Conservation (phyloP, 1,140 invertebrate species). For the Panagrolaimus sp. region DNA sequence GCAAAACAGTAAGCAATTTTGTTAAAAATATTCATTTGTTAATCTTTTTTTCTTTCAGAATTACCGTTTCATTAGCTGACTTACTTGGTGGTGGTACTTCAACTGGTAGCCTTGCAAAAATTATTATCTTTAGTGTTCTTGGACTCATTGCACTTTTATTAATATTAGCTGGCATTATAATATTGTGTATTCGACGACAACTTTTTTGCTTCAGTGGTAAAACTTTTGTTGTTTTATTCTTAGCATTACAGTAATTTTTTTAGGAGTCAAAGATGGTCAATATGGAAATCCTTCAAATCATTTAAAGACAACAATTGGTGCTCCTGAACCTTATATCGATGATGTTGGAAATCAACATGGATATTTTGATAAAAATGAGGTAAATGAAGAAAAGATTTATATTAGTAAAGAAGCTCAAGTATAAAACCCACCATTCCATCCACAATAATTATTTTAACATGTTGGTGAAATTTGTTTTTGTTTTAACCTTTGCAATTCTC, state of each 20-base stretch:
- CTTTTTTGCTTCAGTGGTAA: slow-evolving; percentile 50
- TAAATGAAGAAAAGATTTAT: slow-evolving; percentile 4
- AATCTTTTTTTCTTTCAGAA: too few relatives aligned
- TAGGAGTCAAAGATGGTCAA: neutral
- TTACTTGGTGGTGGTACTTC: slow-evolving; percentile 43
- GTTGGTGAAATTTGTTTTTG: neutral
- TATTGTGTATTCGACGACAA: slow-evolving; percentile 45
- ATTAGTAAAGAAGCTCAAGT: slow-evolving; percentile 11
- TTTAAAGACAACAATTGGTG: neutral
- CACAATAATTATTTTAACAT: neutral
- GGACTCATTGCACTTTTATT: slow-evolving; percentile 34
- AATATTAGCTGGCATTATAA: slow-evolving; percentile 27
- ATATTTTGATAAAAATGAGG: neutral
- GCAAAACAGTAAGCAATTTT: slow-evolving; percentile 52
- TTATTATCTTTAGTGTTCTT: slow-evolving; percentile 39
- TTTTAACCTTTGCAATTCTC: neutral
- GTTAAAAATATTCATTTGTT: too few relatives aligned
- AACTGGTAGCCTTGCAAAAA: slow-evolving; percentile 26
- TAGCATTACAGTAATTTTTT: slow-evolving; percentile 13
- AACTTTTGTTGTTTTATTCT: slow-evolving; percentile 13
- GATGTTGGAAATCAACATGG: neutral
- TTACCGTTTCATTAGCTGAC: slow-evolving; percentile 41
- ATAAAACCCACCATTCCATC: neutral
- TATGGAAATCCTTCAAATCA: slow-evolving; percentile 7
- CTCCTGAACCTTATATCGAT: neutral